These are phyloP conservation scores for Acanthurus leucopareius DNA, from an alignment of 2,797 vertebrate genomes.

Conservation along the genomic window DNA sequence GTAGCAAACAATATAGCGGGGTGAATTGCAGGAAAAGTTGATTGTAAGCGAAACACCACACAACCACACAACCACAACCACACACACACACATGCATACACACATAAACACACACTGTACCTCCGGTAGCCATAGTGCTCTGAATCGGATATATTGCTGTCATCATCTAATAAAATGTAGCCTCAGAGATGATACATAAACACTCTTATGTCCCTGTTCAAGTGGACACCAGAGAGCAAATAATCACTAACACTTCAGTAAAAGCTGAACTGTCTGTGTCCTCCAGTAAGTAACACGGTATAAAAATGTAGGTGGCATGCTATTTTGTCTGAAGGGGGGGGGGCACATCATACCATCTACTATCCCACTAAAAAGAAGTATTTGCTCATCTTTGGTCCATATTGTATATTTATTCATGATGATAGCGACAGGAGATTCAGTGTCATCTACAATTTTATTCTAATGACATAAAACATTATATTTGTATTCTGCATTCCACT, in stretches of 20 bases:
- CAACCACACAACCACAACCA: too few species aligned
- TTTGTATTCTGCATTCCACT: neutral
- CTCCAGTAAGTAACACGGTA: slow-evolving; percentile 44
- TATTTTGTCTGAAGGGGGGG: slow-evolving; percentile 23
- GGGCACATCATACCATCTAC: slow-evolving; percentile 22
- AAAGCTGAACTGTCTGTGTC: slow-evolving; percentile 22
- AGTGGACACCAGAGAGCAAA: slow-evolving; percentile 62
- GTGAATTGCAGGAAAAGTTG: slow-evolving; percentile 13
- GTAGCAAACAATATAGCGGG: slow-evolving; percentile 14
- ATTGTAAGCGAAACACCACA: slow-evolving; percentile 7
- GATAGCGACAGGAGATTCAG: slow-evolving; percentile 4
- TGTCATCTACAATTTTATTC: neutral
- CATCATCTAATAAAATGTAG: slow-evolving; percentile 65
- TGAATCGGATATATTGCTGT: slow-evolving; percentile 55
- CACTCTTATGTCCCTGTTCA: slow-evolving; percentile 54
- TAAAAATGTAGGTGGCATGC: slow-evolving; percentile 35
- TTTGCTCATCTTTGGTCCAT: slow-evolving; percentile 2
- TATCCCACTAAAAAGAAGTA: slow-evolving; percentile 12
- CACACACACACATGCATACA: slow-evolving; percentile 3
- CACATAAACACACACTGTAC: neutral
- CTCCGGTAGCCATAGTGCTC: slow-evolving; percentile 19
- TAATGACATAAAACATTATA: neutral
- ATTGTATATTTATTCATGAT: slow-evolving; percentile 1
- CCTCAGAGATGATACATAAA: slow-evolving; percentile 58
- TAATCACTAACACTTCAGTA: slow-evolving; percentile 39